These are phyloP conservation scores for Gymnorhina tibicen DNA, from an alignment of 2,113 vertebrate genomes.

Conservation along the genomic window DNA sequence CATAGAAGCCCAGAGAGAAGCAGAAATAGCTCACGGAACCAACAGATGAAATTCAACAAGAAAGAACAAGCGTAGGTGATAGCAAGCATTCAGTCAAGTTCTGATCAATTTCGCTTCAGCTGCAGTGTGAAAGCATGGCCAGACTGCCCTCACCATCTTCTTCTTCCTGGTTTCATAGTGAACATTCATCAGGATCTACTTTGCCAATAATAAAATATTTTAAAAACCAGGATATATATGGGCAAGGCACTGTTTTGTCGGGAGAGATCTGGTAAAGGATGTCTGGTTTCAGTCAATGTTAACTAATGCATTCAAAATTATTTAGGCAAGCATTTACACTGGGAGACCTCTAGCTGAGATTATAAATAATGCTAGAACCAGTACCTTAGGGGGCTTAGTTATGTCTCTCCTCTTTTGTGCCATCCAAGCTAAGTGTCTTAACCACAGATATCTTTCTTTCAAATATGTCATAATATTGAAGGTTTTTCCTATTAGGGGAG, in stretches of 20 bases:
- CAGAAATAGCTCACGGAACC: neutral
- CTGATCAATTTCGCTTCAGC: neutral
- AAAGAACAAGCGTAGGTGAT: neutral
- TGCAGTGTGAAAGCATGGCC: neutral
- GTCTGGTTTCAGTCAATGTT: neutral
- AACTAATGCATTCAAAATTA: neutral
- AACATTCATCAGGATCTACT: neutral
- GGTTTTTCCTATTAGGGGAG: neutral
- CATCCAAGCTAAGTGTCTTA: neutral
- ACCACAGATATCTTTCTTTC: neutral
- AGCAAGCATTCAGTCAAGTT: neutral
- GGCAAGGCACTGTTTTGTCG: neutral
- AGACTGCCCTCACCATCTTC: neutral
- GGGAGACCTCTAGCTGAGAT: accelerated
- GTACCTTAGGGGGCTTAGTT: neutral
- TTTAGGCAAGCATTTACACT: neutral
- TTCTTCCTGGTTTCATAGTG: neutral
- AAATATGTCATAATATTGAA: neutral
- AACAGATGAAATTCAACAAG: neutral
- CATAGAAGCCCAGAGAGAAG: neutral
- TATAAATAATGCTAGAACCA: neutral
- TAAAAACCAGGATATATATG: neutral
- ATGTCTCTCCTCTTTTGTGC: neutral
- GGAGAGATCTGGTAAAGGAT: neutral
- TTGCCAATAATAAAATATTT: neutral